phyloP scores from a whole-genome alignment of 2,797 vertebrate species.

The Coreius guichenoti region DNA sequence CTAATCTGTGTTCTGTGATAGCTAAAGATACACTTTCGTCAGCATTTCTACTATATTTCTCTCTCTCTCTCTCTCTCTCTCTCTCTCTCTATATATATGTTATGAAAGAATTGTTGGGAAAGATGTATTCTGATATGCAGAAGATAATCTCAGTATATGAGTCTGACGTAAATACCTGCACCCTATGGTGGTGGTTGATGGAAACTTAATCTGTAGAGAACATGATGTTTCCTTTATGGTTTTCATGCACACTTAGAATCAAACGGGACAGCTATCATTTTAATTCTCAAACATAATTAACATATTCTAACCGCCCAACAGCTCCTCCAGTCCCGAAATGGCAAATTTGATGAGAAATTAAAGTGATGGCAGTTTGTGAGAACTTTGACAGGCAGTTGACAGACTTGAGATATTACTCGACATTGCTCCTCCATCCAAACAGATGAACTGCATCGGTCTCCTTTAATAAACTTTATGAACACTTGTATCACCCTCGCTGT shows the following conservation, averaged over 20 bases:
- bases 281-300: constrained; percentile 35
- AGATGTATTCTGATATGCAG: no score
- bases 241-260: constrained; percentile 39
- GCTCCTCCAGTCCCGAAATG: constrained; percentile 26
- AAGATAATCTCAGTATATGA: neutral
- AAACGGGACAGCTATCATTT: constrained; percentile 58
- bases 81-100: no score
- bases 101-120: no score
- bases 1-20: neutral
- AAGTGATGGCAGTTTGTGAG: constrained; percentile 40
- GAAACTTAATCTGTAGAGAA: constrained; percentile 24
- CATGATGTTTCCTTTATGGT: constrained; percentile 25
- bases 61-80: no score
- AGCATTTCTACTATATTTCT: neutral
- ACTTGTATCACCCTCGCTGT: constrained; percentile 33
- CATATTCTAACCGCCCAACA: constrained; percentile 4
- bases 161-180: neutral
- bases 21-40: neutral
- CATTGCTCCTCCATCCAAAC: constrained; percentile 22
- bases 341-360: constrained; percentile 48
- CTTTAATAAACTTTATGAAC: constrained; percentile 57
- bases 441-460: constrained; percentile 15
- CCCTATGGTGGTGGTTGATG: neutral
- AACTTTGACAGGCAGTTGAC: constrained; percentile 42
- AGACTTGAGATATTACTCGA: constrained; percentile 39